A percentile compares a stretch with the other conserved stretches of the same genome.
Evolutionary conservation across 92 coral and sea anemone genomes (phyloP).

Genomic region (Zoanthus gigantus): DNA sequence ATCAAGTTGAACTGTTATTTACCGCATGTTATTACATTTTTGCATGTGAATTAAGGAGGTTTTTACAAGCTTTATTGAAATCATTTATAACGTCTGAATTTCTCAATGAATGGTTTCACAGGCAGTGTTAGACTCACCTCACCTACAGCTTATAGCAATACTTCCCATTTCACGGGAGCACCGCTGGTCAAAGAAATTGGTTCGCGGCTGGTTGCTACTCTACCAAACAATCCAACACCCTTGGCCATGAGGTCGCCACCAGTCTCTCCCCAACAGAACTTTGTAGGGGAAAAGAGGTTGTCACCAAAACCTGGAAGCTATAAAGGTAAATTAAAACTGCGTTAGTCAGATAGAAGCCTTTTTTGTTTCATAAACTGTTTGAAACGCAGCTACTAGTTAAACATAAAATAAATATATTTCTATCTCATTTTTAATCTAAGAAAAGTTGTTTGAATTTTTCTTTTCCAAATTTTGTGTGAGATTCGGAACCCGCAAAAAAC

Average conservation of each 20-base stretch:
- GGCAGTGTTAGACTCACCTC: conserved; percentile 48
- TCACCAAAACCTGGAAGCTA: conserved; percentile 34
- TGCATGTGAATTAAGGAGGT: too few species aligned
- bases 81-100: background rate
- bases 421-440: too few species aligned
- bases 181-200: conserved; percentile 63
- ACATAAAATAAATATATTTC: too few species aligned
- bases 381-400: too few species aligned
- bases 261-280: conserved; percentile 56
- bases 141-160: conserved; percentile 37
- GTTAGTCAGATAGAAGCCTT: background rate
- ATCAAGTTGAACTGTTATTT: too few species aligned
- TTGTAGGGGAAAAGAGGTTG: conserved; percentile 22
- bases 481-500: too few species aligned
- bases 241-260: conserved; percentile 60
- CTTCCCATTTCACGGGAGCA: conserved; percentile 48
- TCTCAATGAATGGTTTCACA: background rate
- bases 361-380: too few species aligned
- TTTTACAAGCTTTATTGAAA: too few species aligned
- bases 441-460: background rate
- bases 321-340: conserved; percentile 12
- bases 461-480: background rate
- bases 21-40: too few species aligned
- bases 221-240: conserved; percentile 48
- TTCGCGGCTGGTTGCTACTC: conserved; percentile 44